A percentile compares a stretch with the other conserved stretches of the same genome.
phyloP scores from a whole-genome alignment of 1,140 invertebrate species.

The Diorhabda elongata region DNA sequence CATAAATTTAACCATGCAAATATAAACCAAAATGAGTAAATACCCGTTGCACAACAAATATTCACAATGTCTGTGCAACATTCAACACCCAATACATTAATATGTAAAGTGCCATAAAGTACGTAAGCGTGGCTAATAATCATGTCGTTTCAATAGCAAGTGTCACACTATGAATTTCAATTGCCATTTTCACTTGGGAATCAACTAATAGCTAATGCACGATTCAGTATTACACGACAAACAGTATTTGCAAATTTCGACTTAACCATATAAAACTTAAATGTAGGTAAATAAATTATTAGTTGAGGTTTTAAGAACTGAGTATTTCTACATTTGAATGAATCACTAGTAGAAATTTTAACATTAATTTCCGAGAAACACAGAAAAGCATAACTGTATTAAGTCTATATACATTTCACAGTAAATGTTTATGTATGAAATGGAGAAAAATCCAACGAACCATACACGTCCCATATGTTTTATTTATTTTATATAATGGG shows the following conservation, averaged over 20 bases:
- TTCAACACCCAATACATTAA: slow-evolving; percentile 8
- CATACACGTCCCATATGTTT: too few species aligned
- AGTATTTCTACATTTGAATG: too few species aligned
- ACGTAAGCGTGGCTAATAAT: slow-evolving; percentile 23
- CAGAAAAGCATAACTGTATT: too few species aligned
- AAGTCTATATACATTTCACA: too few species aligned
- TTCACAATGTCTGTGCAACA: neutral
- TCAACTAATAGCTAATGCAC: slow-evolving; percentile 16
- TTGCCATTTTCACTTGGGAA: slow-evolving; percentile 18
- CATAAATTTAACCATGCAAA: neutral
- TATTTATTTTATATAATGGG: too few species aligned
- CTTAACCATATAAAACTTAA: too few species aligned
- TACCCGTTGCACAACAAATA: neutral
- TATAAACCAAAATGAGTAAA: neutral
- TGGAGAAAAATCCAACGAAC: too few species aligned
- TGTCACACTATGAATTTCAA: slow-evolving; percentile 16
- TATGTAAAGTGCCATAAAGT: slow-evolving; percentile 11
- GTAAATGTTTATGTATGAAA: too few species aligned
- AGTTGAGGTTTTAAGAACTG: too few species aligned
- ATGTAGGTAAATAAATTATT: too few species aligned
- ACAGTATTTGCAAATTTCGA: neutral
- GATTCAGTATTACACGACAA: slow-evolving; percentile 15
- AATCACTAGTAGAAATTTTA: too few species aligned
- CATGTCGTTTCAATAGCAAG: slow-evolving; percentile 16
- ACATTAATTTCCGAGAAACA: too few species aligned